These are phyloP conservation scores for Chunga burmeisteri DNA, from an alignment of 2,113 vertebrate genomes.

Conservation along the genomic window DNA sequence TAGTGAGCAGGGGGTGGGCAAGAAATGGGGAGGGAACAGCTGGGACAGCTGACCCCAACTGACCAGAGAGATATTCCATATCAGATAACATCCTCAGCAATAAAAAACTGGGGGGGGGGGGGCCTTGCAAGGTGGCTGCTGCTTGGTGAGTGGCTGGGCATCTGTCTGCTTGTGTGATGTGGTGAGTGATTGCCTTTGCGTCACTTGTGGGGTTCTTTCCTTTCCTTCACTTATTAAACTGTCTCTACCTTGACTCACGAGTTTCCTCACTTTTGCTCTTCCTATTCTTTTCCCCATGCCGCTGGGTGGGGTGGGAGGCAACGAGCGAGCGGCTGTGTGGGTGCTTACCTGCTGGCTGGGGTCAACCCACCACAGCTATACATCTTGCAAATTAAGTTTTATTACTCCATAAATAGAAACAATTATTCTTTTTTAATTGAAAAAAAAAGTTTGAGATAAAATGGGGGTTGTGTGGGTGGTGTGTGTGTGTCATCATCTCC, in stretches of 20 bases:
- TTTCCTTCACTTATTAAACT: neutral
- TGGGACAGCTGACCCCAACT: neutral
- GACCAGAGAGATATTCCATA: neutral
- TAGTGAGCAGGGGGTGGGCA: neutral
- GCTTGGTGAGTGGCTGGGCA: neutral
- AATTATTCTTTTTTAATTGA: neutral
- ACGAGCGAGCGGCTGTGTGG: neutral
- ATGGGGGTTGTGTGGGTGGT: rapidly evolving
- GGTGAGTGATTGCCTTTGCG: neutral
- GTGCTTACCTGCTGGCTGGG: neutral
- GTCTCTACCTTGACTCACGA: neutral
- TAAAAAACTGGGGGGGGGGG: too few species aligned
- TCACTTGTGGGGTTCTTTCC: neutral
- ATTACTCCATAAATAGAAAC: neutral
- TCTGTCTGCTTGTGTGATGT: neutral
- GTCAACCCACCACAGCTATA: neutral
- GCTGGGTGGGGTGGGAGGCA: neutral
- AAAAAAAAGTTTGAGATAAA: neutral
- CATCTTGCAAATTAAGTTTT: neutral
- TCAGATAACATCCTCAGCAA: neutral
- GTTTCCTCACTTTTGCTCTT: neutral
- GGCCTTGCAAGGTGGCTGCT: neutral
- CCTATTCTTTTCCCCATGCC: neutral
- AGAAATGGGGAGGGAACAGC: neutral
- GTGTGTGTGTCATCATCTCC: too few species aligned